phyloP scores from a whole-genome alignment of 2,113 vertebrate species.

The Aepyceros melampus region DNA sequence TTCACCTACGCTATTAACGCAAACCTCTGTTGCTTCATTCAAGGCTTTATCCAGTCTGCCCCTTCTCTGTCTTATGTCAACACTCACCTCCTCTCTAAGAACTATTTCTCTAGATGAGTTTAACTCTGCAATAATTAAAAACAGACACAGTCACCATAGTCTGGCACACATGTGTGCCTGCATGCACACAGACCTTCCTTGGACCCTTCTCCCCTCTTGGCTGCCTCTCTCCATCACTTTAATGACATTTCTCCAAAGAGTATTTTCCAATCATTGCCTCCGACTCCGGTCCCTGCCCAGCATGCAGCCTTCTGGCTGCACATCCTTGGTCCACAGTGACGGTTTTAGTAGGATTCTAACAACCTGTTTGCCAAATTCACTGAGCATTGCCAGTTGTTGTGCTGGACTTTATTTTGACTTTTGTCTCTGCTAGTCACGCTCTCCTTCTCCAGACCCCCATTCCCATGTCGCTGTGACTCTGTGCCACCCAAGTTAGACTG shows the following conservation, averaged over 20 bases:
- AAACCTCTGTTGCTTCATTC: background rate
- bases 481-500: background rate
- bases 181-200: fast-evolving
- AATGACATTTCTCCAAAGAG: background rate
- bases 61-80: background rate
- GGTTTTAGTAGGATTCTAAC: background rate
- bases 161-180: background rate
- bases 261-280: background rate
- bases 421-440: background rate
- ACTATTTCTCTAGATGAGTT: background rate
- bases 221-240: background rate
- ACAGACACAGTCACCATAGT: background rate
- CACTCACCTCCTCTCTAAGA: background rate
- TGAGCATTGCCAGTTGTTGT: background rate
- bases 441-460: background rate
- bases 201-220: fast-evolving
- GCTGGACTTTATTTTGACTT: background rate
- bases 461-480: background rate
- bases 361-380: background rate
- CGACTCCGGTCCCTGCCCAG: background rate
- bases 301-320: background rate
- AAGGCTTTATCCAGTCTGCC: background rate
- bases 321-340: background rate
- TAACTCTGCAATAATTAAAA: background rate
- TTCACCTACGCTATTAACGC: background rate